phyloP scores from a whole-genome alignment of 2,888 invertebrate genomes.

The Himalopsyche tibetana region DNA sequence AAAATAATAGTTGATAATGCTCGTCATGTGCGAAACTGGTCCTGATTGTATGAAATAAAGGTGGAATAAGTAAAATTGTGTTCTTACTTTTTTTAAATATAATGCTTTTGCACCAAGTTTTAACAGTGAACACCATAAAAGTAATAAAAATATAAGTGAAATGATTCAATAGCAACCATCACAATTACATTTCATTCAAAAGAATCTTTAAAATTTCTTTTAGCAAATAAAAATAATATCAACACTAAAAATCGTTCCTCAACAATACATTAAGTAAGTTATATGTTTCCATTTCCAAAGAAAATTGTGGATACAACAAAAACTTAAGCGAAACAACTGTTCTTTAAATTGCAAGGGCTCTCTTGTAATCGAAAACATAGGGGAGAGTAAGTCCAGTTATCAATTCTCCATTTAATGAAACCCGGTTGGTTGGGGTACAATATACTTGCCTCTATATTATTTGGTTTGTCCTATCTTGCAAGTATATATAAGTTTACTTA shows the following conservation, averaged over 20 bases:
- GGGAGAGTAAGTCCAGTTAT: constrained; percentile 45
- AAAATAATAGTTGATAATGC: too few species aligned
- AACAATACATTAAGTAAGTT: neutral
- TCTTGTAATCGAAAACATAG: constrained; percentile 36
- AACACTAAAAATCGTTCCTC: neutral
- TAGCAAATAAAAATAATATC: too few species aligned
- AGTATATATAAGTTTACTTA: neutral
- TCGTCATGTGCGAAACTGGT: too few species aligned
- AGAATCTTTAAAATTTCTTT: too few species aligned
- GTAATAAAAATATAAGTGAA: too few species aligned
- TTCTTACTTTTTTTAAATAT: too few species aligned
- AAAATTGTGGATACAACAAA: constrained; percentile 26
- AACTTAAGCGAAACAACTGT: constrained; percentile 46
- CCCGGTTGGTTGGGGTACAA: constrained; percentile 31
- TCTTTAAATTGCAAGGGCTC: constrained; percentile 46
- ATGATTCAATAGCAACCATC: too few species aligned
- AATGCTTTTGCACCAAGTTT: too few species aligned
- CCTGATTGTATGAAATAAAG: too few species aligned
- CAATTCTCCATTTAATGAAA: constrained; percentile 50
- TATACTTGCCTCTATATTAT: constrained; percentile 11
- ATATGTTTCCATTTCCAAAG: neutral
- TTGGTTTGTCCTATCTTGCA: constrained; percentile 18
- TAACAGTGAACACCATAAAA: too few species aligned
- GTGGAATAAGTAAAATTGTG: too few species aligned
- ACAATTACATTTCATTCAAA: too few species aligned